Conservation (phyloP, 2,888 invertebrate genomes). For the Amphipyra berbera region DNA sequence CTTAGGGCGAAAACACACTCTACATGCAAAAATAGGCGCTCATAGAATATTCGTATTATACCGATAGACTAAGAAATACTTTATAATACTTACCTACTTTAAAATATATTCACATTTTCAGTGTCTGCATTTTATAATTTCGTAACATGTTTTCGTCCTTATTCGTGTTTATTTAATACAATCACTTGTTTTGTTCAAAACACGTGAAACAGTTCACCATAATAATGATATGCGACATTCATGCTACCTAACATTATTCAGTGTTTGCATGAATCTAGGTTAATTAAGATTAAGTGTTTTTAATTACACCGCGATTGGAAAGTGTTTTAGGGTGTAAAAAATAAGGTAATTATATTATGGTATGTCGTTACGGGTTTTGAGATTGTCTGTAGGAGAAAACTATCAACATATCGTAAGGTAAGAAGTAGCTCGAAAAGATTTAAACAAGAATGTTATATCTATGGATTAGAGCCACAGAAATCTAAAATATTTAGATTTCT, state of each 20-base stretch:
- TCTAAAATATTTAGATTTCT: too few relatives aligned
- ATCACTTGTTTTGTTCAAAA: constrained; percentile 14
- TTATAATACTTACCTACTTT: neutral
- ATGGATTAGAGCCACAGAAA: too few relatives aligned
- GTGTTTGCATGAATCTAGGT: constrained; percentile 49
- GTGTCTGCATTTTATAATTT: constrained; percentile 4
- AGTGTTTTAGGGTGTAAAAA: constrained; percentile 35
- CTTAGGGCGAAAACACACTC: constrained; percentile 48
- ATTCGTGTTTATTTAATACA: constrained; percentile 16
- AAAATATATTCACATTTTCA: neutral
- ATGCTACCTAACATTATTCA: constrained; percentile 50
- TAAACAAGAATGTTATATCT: too few relatives aligned
- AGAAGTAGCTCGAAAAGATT: too few relatives aligned
- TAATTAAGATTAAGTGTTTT: constrained; percentile 54
- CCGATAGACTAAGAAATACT: neutral
- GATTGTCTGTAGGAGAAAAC: too few relatives aligned
- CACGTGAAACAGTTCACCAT: constrained; percentile 31
- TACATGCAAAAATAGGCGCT: constrained; percentile 18
- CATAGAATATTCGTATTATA: neutral
- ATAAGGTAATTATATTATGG: constrained; percentile 13
- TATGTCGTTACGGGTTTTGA: neutral
- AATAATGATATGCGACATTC: constrained; percentile 53
- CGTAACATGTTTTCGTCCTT: neutral
- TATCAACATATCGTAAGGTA: too few relatives aligned
- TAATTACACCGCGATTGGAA: constrained; percentile 47